These are phyloP conservation scores for Planiliza haematocheilus DNA, from an alignment of 2,113 vertebrate species.

Conservation along the genomic window DNA sequence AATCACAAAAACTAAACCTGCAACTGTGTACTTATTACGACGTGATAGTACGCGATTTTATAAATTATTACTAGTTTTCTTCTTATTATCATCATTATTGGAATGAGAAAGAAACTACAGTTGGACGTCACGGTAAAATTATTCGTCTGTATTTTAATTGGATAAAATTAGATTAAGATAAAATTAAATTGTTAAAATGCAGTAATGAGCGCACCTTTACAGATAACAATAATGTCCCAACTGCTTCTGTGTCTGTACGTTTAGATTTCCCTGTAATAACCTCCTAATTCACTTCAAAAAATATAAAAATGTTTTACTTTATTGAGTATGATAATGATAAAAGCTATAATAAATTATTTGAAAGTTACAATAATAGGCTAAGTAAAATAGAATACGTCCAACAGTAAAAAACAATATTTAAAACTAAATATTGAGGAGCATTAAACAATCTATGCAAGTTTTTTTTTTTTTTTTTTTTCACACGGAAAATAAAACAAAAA, in stretches of 20 bases:
- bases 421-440: background rate
- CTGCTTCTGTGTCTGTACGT: background rate
- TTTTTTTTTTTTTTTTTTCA: no score
- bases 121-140: background rate
- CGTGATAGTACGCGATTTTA: no score
- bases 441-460: no score
- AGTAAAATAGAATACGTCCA: background rate
- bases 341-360: background rate
- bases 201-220: background rate
- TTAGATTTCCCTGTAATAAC: background rate
- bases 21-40: background rate
- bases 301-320: background rate
- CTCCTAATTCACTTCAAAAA: background rate
- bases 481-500: constrained; percentile 10
- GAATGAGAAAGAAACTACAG: background rate
- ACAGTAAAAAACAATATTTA: background rate
- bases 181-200: constrained; percentile 5
- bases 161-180: background rate
- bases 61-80: background rate
- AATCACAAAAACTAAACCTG: background rate
- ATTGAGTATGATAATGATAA: background rate
- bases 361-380: background rate
- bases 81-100: background rate
- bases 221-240: constrained; percentile 2
- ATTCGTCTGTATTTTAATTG: constrained; percentile 30